Evolutionary conservation across 2,113 vertebrate species (phyloP).

Genomic region (Istiophorus platypterus): DNA sequence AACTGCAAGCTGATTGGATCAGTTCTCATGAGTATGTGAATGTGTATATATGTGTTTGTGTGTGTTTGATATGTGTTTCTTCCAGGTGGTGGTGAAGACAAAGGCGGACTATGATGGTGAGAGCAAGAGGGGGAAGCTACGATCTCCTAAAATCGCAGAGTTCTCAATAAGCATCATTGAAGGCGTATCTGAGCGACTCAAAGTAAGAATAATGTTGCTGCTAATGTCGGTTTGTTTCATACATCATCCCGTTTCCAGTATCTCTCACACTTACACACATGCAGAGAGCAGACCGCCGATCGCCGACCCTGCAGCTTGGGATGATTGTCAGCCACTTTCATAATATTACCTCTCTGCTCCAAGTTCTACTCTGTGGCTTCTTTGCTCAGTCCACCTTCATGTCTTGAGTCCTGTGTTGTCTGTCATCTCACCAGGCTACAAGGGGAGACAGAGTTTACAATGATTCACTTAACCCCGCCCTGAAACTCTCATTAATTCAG

Average conservation of each 20-base stretch:
- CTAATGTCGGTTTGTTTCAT: neutral
- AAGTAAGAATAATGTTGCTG: slow-evolving; percentile 84
- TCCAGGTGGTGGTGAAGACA: slow-evolving; percentile 95
- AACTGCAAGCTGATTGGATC: neutral
- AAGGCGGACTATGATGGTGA: slow-evolving; percentile 94
- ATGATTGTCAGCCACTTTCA: slow-evolving; percentile 29
- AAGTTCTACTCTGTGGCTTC: neutral
- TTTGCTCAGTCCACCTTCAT: slow-evolving; percentile 16
- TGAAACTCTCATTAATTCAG: slow-evolving; percentile 71
- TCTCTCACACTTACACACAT: slow-evolving; percentile 30
- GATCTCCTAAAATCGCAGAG: slow-evolving; percentile 92
- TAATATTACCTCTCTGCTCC: slow-evolving; percentile 2
- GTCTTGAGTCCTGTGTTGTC: slow-evolving; percentile 15
- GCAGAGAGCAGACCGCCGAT: slow-evolving; percentile 16
- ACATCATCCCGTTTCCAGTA: slow-evolving; percentile 6
- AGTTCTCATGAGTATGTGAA: neutral
- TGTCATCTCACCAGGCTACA: slow-evolving; percentile 31
- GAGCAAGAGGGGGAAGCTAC: slow-evolving; percentile 91
- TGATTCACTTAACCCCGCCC: slow-evolving; percentile 71
- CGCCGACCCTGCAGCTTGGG: slow-evolving; percentile 34
- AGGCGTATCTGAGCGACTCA: slow-evolving; percentile 93
- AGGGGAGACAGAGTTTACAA: slow-evolving; percentile 52
- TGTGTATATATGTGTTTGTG: neutral
- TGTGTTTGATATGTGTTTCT: slow-evolving; percentile 36
- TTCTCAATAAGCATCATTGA: slow-evolving; percentile 96